Conservation (phyloP, 2,113 vertebrate genomes). For the Sinocyclocheilus maitianheensis region DNA sequence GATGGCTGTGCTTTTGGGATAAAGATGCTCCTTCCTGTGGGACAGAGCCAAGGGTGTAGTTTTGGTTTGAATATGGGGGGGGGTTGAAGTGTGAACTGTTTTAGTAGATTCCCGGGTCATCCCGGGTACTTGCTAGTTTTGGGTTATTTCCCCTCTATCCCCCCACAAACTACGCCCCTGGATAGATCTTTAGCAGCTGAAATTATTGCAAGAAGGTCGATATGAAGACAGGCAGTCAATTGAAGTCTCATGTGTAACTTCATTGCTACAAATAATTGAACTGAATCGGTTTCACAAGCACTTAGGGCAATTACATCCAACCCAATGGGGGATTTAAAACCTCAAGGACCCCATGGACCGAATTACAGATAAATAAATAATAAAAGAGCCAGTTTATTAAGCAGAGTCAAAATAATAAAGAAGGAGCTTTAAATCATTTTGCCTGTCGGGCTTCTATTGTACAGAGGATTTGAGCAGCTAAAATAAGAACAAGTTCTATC, state of each 20-base stretch:
- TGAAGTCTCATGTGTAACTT: background rate
- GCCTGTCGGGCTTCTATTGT: background rate
- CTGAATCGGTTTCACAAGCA: background rate
- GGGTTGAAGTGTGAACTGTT: too few species aligned
- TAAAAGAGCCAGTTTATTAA: background rate
- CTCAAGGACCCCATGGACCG: background rate
- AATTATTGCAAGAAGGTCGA: background rate
- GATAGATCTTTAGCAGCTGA: conserved; percentile 19
- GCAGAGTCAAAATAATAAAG: background rate
- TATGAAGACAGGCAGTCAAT: conserved; percentile 8
- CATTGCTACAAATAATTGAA: conserved; percentile 3
- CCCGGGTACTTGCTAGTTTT: too few species aligned
- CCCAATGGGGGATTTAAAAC: background rate
- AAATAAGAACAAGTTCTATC: background rate
- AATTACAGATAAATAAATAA: background rate
- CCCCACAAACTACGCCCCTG: too few species aligned
- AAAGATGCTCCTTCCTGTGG: background rate
- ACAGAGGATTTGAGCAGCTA: background rate
- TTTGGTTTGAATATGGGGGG: too few species aligned
- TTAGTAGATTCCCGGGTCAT: too few species aligned
- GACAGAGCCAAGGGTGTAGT: too few species aligned
- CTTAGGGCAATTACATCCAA: background rate
- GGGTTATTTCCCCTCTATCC: too few species aligned
- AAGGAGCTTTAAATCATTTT: background rate
- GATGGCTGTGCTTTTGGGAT: conserved; percentile 7